These are phyloP conservation scores for Rallus crepitans DNA, from an alignment of 2,797 vertebrate genomes.

Conservation along the genomic window DNA sequence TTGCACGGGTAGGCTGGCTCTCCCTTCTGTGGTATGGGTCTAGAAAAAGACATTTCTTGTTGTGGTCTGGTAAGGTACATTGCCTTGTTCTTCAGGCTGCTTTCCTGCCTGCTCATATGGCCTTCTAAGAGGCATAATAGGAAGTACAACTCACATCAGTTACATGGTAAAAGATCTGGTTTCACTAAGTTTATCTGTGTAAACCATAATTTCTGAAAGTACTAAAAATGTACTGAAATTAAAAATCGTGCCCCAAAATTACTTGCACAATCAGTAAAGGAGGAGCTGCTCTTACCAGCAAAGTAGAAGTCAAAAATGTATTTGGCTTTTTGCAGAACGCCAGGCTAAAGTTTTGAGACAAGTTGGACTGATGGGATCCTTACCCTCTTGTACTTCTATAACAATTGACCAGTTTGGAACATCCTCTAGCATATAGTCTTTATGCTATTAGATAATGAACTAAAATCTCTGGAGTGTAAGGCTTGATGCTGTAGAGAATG, in stretches of 20 bases:
- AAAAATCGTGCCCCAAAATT: neutral
- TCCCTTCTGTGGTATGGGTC: fast-evolving
- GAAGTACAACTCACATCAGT: neutral
- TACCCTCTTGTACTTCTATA: neutral
- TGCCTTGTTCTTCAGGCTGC: neutral
- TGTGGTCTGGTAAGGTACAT: fast-evolving
- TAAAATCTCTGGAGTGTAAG: neutral
- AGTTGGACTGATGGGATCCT: neutral
- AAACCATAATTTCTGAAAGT: neutral
- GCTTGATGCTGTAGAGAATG: neutral
- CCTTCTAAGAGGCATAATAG: neutral
- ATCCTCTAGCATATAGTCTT: neutral
- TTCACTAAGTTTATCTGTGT: neutral
- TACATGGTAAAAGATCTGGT: neutral
- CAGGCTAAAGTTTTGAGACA: neutral
- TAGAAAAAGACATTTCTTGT: neutral
- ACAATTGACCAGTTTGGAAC: neutral
- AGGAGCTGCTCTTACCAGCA: neutral
- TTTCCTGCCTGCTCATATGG: neutral
- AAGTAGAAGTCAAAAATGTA: neutral
- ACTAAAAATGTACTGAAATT: neutral
- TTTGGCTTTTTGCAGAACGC: neutral
- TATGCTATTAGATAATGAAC: neutral
- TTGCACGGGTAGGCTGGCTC: neutral
- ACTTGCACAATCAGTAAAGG: neutral